Conservation (phyloP, 2,797 vertebrate species). For the Coracias cyanogaster region DNA sequence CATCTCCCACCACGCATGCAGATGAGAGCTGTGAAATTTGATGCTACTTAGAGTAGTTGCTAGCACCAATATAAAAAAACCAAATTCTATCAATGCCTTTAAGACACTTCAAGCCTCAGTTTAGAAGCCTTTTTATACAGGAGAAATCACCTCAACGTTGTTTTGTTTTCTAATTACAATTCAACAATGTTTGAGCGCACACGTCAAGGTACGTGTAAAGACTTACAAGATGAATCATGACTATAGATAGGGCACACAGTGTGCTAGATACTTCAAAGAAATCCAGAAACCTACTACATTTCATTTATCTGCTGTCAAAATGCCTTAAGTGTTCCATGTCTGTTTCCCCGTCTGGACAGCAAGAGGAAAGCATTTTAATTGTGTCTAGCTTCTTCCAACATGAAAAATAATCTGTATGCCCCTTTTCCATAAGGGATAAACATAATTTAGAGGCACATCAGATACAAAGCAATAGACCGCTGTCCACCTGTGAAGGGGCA, state of each 20-base stretch:
- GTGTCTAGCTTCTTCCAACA: background rate
- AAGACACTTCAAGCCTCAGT: background rate
- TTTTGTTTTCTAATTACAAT: background rate
- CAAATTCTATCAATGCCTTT: background rate
- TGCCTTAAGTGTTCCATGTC: accelerated
- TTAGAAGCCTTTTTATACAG: background rate
- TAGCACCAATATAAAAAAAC: background rate
- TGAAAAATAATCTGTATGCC: background rate
- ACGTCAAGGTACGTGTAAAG: background rate
- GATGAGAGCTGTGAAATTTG: background rate
- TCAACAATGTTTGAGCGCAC: background rate
- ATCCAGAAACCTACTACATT: background rate
- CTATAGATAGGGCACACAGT: accelerated
- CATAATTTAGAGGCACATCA: background rate
- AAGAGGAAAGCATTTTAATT: background rate
- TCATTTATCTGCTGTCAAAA: background rate
- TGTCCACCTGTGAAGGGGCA: background rate
- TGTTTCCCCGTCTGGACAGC: background rate
- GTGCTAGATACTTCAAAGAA: background rate
- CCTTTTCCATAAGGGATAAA: background rate
- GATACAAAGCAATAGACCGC: background rate
- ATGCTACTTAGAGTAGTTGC: background rate
- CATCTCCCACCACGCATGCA: background rate
- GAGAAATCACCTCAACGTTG: background rate
- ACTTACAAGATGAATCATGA: background rate